phyloP scores from a whole-genome alignment of 1,140 invertebrate species.

The Trichonephila inaurata region DNA sequence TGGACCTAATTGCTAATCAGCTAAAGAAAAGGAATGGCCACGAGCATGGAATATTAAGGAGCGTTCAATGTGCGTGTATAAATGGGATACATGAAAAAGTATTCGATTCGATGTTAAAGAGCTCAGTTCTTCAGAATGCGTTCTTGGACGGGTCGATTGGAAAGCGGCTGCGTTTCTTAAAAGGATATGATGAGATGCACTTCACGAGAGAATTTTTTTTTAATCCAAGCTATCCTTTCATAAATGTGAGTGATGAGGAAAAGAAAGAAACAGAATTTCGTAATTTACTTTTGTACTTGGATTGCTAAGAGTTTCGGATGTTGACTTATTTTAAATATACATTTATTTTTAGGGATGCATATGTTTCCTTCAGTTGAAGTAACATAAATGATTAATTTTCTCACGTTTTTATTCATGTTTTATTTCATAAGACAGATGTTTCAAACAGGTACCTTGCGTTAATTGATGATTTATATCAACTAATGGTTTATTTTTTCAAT shows the following conservation, averaged over 20 bases:
- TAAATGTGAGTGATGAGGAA: slow-evolving; percentile 41
- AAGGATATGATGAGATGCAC: not conserved
- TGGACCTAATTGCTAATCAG: slow-evolving; percentile 76
- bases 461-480: too few relatives aligned
- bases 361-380: not conserved
- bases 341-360: not conserved
- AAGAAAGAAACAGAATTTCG: not conserved
- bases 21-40: slow-evolving; percentile 63
- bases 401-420: not conserved
- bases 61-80: slow-evolving; percentile 29
- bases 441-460: too few relatives aligned
- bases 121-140: not conserved
- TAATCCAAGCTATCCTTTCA: slow-evolving; percentile 6
- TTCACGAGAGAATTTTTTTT: not conserved
- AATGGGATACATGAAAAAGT: slow-evolving; percentile 47
- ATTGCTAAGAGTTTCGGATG: not conserved
- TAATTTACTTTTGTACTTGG: slow-evolving; percentile 27
- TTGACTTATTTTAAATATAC: not conserved
- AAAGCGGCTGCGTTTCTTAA: not conserved
- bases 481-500: too few relatives aligned
- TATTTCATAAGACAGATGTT: not conserved
- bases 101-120: slow-evolving; percentile 67
- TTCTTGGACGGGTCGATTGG: not conserved
- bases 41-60: slow-evolving; percentile 65
- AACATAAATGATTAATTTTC: not conserved